Evolutionary conservation across 2,888 invertebrate species (phyloP).

Genomic region (Andrena flavipes): DNA sequence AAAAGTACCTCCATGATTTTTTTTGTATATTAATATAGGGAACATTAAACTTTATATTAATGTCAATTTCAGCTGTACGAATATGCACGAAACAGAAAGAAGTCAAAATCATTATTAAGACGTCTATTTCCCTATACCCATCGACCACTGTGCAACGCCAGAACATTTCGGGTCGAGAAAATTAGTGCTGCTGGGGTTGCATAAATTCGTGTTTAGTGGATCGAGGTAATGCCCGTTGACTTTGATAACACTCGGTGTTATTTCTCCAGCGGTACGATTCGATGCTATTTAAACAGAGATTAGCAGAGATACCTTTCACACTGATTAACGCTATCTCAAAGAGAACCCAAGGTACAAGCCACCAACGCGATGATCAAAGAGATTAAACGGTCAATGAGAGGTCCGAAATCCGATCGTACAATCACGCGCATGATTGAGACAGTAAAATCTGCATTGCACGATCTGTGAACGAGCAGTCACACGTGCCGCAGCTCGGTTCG

Average conservation of each 20-base stretch:
- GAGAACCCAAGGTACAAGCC: not conserved
- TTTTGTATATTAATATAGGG: too few relatives aligned
- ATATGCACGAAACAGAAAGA: too few relatives aligned
- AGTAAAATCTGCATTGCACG: constrained; percentile 14
- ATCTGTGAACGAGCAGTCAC: constrained; percentile 6
- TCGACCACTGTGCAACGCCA: too few relatives aligned
- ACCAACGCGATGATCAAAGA: not conserved
- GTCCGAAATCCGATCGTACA: constrained; percentile 9
- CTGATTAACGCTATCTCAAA: not conserved
- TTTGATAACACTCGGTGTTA: not conserved
- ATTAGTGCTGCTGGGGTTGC: not conserved
- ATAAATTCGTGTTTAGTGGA: constrained; percentile 7
- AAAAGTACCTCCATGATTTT: too few relatives aligned
- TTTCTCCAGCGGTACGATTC: not conserved
- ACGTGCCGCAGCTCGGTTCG: not conserved
- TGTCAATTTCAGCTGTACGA: too few relatives aligned
- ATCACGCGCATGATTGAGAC: not conserved
- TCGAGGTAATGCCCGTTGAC: not conserved
- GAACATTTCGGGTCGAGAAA: constrained; percentile 3
- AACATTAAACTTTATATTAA: too few relatives aligned
- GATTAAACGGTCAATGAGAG: constrained; percentile 34
- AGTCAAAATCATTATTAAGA: too few relatives aligned
- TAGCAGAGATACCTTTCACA: not conserved
- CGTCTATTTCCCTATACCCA: too few relatives aligned
- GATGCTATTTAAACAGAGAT: not conserved